Conservation (phyloP, 2,797 vertebrate species). For the Danionella dracula region DNA sequence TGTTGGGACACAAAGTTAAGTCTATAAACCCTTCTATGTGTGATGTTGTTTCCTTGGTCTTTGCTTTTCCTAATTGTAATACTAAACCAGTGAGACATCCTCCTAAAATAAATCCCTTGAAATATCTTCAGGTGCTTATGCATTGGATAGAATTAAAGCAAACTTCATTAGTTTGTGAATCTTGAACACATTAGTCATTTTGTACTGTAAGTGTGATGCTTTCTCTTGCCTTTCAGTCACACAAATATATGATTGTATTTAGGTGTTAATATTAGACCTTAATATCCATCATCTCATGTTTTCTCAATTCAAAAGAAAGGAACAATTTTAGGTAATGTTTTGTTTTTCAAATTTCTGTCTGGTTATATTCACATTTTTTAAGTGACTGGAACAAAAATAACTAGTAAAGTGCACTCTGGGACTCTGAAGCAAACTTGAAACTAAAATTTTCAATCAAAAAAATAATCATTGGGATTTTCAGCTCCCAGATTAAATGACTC, state of each 20-base stretch:
- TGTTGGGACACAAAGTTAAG: no score
- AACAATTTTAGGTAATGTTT: no score
- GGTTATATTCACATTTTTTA: constrained; percentile 7
- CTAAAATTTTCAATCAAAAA: constrained; percentile 14
- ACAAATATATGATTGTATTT: constrained; percentile 9
- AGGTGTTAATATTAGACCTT: neutral
- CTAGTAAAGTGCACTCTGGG: constrained; percentile 10
- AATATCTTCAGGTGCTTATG: neutral
- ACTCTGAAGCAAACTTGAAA: neutral
- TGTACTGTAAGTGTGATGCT: constrained; percentile 2
- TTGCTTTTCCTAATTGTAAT: neutral
- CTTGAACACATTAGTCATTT: neutral
- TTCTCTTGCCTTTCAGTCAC: constrained; percentile 4
- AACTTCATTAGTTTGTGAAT: neutral
- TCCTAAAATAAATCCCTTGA: constrained; percentile 1
- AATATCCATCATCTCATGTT: neutral
- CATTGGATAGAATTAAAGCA: neutral
- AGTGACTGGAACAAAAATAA: neutral
- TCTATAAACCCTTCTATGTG: neutral
- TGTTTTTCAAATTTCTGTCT: neutral
- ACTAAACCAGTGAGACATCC: constrained; percentile 3
- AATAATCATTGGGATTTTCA: constrained; percentile 31
- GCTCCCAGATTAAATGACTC: constrained; percentile 22
- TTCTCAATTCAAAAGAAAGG: constrained; percentile 3
- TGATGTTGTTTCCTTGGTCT: neutral